Base-by-base conservation (phyloP, 1,140 invertebrate genomes). In the Halyomorpha halys region DNA sequence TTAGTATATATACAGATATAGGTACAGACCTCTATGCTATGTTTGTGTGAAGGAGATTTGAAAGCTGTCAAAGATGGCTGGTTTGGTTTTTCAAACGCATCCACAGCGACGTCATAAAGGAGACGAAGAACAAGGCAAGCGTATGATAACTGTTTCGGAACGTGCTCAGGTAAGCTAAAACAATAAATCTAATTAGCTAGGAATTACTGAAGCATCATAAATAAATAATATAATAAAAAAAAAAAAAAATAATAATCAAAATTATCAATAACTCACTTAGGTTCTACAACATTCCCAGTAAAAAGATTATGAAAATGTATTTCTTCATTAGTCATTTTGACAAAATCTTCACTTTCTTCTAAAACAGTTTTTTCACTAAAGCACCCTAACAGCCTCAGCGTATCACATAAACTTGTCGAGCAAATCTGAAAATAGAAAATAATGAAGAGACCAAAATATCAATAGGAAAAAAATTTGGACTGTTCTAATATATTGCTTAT, bases 351-450 rank as follows among this genome's bases (percentile, higher is more conserved):
- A 68, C 66, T 78, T 66, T 80, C 80, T 66, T 72, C 73, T 67
- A 76, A 70, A 62, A 81, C 80, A 0, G 77, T 80, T 66, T 81
- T 79, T 47, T 77, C 77, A 1, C 84, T 84, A 74, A 97, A 97
- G 77, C 94, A 97, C 45, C 95, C 94, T 25, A 98, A 77, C 27
- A 95, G 79, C 51, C 91, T 79, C 45, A 98, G 78, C 3, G 94
- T 94, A 73, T 97, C 91, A 73, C 92, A 93, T 13, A 98, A 78
- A 72, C 89, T 94, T 61, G 90, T 90, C 75, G 89, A 87, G 72
- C 94, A 94, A 34, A 71, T 73, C 68, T 70, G 56, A 15, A 68
- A 53, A 49, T 1, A 21, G 21, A 49, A 18, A 49, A 49, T 49
- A 19, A 19, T 11, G 2, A 47, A 47, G 18, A 47, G 15, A 11